Evolutionary conservation across 2,797 vertebrate genomes (phyloP).

Genomic region (Petrocephalus sullivani): DNA sequence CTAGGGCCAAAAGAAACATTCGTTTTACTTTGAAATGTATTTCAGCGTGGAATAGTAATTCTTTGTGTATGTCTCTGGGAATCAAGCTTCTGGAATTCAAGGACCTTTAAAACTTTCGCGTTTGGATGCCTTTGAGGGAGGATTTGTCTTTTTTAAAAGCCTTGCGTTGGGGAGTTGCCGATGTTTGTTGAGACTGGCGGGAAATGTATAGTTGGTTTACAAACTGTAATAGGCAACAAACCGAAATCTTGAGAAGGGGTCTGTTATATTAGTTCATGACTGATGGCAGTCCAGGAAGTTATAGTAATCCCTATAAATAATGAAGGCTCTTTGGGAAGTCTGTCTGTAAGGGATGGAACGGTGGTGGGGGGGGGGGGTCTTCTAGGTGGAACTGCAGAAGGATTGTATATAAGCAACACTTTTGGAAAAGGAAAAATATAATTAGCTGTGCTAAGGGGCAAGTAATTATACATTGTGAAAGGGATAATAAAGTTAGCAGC

Average conservation of each 20-base stretch:
- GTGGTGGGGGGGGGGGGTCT: slow-evolving; percentile 20
- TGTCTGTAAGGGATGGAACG: slow-evolving; percentile 37
- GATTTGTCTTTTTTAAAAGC: not conserved
- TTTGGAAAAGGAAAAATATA: slow-evolving; percentile 37
- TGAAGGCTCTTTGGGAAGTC: slow-evolving; percentile 29
- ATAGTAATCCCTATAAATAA: slow-evolving; percentile 21
- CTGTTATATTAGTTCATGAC: not conserved
- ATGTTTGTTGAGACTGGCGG: not conserved
- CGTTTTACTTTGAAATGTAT: not conserved
- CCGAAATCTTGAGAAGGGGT: not conserved
- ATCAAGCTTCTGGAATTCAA: not conserved
- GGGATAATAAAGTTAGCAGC: slow-evolving; percentile 40
- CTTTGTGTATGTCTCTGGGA: not conserved
- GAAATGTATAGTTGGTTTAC: not conserved
- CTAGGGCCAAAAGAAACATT: not conserved
- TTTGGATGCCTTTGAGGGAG: not conserved
- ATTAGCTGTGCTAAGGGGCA: slow-evolving; percentile 46
- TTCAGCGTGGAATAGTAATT: not conserved
- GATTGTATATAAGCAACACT: slow-evolving; percentile 46
- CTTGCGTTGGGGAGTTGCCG: not conserved
- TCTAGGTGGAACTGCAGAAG: slow-evolving; percentile 17
- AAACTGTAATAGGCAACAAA: not conserved
- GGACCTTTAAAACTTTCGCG: not conserved
- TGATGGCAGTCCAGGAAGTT: slow-evolving; percentile 7
- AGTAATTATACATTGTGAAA: slow-evolving; percentile 43